A percentile compares a stretch with the other conserved stretches of the same genome.
These are phyloP conservation scores for Microtus richardsoni DNA, from an alignment of 2,113 vertebrate species.

Conservation along the genomic window DNA sequence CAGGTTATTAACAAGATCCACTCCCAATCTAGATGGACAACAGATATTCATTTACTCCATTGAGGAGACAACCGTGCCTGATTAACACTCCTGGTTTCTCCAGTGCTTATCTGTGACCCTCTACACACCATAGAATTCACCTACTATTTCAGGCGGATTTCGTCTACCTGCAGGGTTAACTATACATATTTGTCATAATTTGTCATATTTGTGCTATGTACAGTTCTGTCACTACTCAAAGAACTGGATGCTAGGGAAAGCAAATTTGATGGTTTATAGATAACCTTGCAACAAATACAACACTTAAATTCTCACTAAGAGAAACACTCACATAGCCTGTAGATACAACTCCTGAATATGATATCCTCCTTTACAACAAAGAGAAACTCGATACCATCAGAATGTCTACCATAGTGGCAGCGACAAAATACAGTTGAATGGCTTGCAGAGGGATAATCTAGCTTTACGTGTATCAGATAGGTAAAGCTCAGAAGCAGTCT, in stretches of 20 bases:
- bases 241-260: background rate
- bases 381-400: background rate
- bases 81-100: background rate
- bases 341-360: background rate
- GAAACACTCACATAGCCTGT: background rate
- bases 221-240: background rate
- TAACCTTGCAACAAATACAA: conserved; percentile 26
- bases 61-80: background rate
- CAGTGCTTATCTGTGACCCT: background rate
- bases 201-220: background rate
- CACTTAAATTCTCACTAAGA: conserved; percentile 21
- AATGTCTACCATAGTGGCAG: background rate
- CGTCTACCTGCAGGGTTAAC: no score
- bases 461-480: background rate
- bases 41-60: background rate
- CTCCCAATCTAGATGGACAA: background rate
- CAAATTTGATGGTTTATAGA: background rate
- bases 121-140: background rate
- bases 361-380: background rate
- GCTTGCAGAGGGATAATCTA: background rate
- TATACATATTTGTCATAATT: background rate
- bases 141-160: background rate
- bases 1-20: background rate
- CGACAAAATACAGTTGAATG: conserved; percentile 18
- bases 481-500: conserved; percentile 18